phyloP scores from a whole-genome alignment of 2,113 vertebrate species.

The Halichoeres trimaculatus region DNA sequence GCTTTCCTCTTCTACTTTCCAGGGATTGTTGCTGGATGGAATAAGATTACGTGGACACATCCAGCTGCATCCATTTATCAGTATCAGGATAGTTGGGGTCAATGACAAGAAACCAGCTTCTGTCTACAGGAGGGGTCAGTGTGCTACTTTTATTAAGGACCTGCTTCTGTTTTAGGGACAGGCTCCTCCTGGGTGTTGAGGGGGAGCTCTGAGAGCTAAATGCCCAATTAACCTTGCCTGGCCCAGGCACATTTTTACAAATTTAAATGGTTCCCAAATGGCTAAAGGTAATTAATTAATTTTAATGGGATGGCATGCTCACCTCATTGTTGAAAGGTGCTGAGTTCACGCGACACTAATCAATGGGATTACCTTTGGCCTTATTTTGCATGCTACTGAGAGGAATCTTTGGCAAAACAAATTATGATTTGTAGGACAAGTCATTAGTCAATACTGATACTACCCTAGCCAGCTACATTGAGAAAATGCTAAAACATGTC shows the following conservation, averaged over 20 bases:
- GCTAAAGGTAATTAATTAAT: slow-evolving; percentile 81
- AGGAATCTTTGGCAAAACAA: slow-evolving; percentile 65
- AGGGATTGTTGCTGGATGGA: slow-evolving; percentile 28
- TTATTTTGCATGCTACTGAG: slow-evolving; percentile 65
- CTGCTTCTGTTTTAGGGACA: slow-evolving; percentile 75
- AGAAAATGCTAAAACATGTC: slow-evolving; percentile 21
- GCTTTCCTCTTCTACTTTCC: slow-evolving; percentile 39
- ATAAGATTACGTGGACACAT: slow-evolving; percentile 24
- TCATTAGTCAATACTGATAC: slow-evolving; percentile 55
- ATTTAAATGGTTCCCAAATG: slow-evolving; percentile 81
- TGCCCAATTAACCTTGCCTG: slow-evolving; percentile 83
- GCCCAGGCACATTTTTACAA: slow-evolving; percentile 80
- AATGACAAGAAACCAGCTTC: slow-evolving; percentile 48
- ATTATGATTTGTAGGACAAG: slow-evolving; percentile 68
- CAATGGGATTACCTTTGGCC: slow-evolving; percentile 74
- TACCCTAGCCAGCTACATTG: slow-evolving; percentile 16
- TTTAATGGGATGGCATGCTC: slow-evolving; percentile 74
- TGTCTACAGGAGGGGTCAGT: slow-evolving; percentile 70
- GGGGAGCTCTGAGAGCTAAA: slow-evolving; percentile 73
- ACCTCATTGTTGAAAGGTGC: slow-evolving; percentile 76
- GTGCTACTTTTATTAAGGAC: slow-evolving; percentile 77
- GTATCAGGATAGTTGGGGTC: slow-evolving; percentile 49
- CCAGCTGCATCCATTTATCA: slow-evolving; percentile 49
- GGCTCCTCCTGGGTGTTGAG: slow-evolving; percentile 71
- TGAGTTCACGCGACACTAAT: slow-evolving; percentile 71